These are phyloP conservation scores for Argya squamiceps DNA, from an alignment of 2,797 vertebrate species.

Conservation along the genomic window DNA sequence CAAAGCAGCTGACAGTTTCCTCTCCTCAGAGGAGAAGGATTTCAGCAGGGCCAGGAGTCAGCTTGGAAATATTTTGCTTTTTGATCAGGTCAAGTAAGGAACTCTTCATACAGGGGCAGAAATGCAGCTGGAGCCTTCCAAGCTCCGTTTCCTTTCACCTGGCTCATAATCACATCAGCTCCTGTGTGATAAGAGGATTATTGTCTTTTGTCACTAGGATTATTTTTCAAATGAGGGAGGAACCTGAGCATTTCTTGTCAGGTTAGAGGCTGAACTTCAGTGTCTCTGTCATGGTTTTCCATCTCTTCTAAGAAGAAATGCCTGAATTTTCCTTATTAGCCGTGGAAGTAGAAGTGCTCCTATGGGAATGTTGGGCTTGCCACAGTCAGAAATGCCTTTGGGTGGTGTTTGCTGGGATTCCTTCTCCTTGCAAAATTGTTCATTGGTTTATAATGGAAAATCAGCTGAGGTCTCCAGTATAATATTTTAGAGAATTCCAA, in stretches of 20 bases:
- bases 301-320: neutral
- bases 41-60: neutral
- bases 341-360: neutral
- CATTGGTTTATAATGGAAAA: neutral
- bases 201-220: neutral
- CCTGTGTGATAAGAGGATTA: neutral
- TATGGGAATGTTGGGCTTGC: neutral
- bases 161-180: neutral
- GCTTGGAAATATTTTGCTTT: neutral
- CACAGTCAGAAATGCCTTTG: neutral
- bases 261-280: neutral
- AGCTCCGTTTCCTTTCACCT: neutral
- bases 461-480: neutral
- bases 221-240: neutral
- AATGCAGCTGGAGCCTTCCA: neutral
- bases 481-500: neutral
- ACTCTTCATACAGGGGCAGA: neutral
- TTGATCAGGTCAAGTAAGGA: neutral
- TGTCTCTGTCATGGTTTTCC: neutral
- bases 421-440: neutral
- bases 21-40: neutral
- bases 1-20: neutral
- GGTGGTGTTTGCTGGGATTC: neutral
- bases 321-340: neutral
- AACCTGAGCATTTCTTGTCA: neutral